A percentile compares a stretch with the other conserved stretches of the same genome.
These are phyloP conservation scores for Ovis canadensis DNA, from an alignment of 2,113 vertebrate species.

Conservation along the genomic window DNA sequence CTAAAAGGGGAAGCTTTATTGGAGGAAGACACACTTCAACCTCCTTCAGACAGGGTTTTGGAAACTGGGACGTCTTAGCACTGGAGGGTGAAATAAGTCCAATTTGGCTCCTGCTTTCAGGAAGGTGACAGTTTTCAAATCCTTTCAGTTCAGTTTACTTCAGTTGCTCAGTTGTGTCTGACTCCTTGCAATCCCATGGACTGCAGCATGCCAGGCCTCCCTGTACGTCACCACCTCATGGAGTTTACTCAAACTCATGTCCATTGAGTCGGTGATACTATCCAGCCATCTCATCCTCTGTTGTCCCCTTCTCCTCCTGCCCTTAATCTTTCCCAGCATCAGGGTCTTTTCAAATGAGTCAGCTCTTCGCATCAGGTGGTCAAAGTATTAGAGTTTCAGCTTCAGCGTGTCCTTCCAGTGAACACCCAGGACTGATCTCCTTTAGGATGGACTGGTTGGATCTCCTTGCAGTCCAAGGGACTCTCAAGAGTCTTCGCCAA, in stretches of 20 bases:
- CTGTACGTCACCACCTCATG: fast-evolving
- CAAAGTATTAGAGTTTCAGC: neutral
- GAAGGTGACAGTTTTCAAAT: neutral
- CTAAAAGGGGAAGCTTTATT: conserved; percentile 36
- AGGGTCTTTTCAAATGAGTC: neutral
- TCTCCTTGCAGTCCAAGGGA: neutral
- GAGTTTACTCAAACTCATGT: neutral
- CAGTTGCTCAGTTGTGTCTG: neutral
- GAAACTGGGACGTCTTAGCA: neutral
- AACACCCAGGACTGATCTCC: neutral
- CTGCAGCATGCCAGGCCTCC: neutral
- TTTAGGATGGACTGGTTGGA: neutral
- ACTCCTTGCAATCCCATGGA: neutral
- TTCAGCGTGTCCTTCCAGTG: neutral
- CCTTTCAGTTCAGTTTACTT: neutral
- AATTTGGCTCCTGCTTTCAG: neutral
- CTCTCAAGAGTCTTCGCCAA: neutral
- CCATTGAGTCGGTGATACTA: neutral
- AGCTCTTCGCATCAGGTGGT: neutral
- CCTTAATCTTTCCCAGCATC: neutral
- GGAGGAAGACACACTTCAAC: neutral
- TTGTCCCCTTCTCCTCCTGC: neutral
- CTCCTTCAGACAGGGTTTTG: neutral
- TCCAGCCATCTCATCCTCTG: neutral
- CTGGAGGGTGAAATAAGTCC: neutral